phyloP scores from a whole-genome alignment of 2,888 invertebrate species.

The Pasiphila rectangulata region DNA sequence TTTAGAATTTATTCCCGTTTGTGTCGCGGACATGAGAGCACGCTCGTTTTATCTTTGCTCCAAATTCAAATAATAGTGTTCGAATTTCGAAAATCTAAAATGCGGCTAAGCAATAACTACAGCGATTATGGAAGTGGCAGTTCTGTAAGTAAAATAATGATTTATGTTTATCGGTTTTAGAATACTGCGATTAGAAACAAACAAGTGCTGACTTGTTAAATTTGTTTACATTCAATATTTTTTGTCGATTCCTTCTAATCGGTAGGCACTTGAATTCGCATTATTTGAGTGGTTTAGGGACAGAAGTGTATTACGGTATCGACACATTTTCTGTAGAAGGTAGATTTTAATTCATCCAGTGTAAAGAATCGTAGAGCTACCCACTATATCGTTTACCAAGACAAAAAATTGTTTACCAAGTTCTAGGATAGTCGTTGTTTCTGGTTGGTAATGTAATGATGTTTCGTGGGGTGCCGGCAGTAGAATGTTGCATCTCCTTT shows the following conservation, averaged over 20 bases:
- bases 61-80: no score
- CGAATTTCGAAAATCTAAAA: conserved; percentile 28
- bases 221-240: conserved; percentile 4
- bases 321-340: no score
- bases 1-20: conserved; percentile 37
- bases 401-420: no score
- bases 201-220: conserved; percentile 21
- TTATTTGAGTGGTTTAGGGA: conserved; percentile 4
- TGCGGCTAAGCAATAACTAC: conserved; percentile 35
- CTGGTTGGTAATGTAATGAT: no score
- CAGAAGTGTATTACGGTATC: no score
- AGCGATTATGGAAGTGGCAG: conserved; percentile 56
- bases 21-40: conserved; percentile 23
- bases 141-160: conserved; percentile 44
- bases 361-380: no score
- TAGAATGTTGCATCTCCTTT: no score
- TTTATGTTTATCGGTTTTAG: conserved; percentile 10
- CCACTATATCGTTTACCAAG: no score
- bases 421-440: no score
- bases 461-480: no score
- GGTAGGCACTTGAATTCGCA: neutral
- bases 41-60: conserved; percentile 15
- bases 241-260: conserved; percentile 11
- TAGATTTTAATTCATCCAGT: no score
- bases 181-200: conserved; percentile 7